Evolutionary conservation across 2,113 vertebrate genomes (phyloP).

Genomic region (Megaleporinus macrocephalus): DNA sequence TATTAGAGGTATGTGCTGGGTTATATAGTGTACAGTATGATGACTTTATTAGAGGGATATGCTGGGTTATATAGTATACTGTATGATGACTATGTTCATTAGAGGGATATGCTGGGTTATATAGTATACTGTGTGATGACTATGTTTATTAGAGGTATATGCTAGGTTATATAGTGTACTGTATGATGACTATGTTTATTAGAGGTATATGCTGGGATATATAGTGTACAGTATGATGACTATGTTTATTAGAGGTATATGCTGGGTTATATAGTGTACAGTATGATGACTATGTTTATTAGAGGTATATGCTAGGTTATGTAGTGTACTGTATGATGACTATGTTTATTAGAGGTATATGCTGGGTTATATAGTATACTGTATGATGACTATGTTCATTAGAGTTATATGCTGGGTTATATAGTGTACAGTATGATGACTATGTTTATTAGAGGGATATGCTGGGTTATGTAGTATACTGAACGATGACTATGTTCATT

Average conservation of each 20-base stretch:
- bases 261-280: conserved; percentile 86
- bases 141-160: conserved; percentile 71
- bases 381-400: conserved; percentile 66
- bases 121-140: conserved; percentile 69
- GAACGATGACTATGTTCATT: too few species aligned
- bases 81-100: background rate
- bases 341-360: conserved; percentile 73
- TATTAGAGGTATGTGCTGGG: too few species aligned
- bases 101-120: background rate
- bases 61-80: too few species aligned
- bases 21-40: too few species aligned
- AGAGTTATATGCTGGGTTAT: conserved; percentile 81
- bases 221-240: conserved; percentile 84
- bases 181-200: conserved; percentile 65
- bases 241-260: conserved; percentile 72
- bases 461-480: too few species aligned
- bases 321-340: conserved; percentile 85
- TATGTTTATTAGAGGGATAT: conserved; percentile 64
- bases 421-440: conserved; percentile 85
- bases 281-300: conserved; percentile 66
- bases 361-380: conserved; percentile 86
- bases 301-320: conserved; percentile 81
- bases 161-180: conserved; percentile 86
- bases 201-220: conserved; percentile 80
- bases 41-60: too few species aligned